A percentile compares a stretch with the other conserved stretches of the same genome.
Conservation (phyloP, 2,888 invertebrate species). For the Orthonychiurus folsomi region DNA sequence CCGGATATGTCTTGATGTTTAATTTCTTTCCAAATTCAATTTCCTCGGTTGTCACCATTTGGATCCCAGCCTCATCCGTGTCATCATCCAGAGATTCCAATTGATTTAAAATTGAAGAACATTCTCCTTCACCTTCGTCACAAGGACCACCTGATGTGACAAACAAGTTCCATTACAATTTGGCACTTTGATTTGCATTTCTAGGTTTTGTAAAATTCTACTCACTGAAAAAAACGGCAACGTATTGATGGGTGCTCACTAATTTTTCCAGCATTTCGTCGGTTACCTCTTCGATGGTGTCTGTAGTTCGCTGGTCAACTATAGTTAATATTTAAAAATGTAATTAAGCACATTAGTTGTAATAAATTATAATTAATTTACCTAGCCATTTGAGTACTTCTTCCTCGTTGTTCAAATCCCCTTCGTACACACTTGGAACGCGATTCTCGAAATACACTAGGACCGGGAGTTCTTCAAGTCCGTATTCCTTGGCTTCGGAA, state of each 20-base stretch:
- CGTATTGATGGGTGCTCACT: constrained; percentile 65
- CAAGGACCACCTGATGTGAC: constrained; percentile 62
- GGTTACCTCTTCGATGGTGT: constrained; percentile 87
- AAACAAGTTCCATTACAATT: background rate
- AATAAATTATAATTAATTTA: too few relatives aligned
- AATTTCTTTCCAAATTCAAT: constrained; percentile 62
- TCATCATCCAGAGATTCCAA: constrained; percentile 63
- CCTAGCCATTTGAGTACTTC: constrained; percentile 80
- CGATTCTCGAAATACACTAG: constrained; percentile 62
- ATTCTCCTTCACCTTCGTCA: constrained; percentile 52
- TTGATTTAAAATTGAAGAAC: constrained; percentile 52
- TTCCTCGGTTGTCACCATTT: constrained; percentile 88
- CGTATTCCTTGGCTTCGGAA: constrained; percentile 43
- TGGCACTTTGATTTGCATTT: background rate
- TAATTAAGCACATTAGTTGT: too few relatives aligned
- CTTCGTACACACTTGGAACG: constrained; percentile 35
- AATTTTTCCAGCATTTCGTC: constrained; percentile 89
- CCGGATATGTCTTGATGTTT: constrained; percentile 73
- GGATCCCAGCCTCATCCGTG: constrained; percentile 82
- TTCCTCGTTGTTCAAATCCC: constrained; percentile 78
- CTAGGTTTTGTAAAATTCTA: constrained; percentile 40
- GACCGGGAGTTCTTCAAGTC: constrained; percentile 67
- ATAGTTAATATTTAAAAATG: too few relatives aligned
- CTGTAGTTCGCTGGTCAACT: constrained; percentile 73
- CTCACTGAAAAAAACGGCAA: constrained; percentile 88